phyloP scores from a whole-genome alignment of 2,797 vertebrate genomes.

The Parotocinclus haroldoi region DNA sequence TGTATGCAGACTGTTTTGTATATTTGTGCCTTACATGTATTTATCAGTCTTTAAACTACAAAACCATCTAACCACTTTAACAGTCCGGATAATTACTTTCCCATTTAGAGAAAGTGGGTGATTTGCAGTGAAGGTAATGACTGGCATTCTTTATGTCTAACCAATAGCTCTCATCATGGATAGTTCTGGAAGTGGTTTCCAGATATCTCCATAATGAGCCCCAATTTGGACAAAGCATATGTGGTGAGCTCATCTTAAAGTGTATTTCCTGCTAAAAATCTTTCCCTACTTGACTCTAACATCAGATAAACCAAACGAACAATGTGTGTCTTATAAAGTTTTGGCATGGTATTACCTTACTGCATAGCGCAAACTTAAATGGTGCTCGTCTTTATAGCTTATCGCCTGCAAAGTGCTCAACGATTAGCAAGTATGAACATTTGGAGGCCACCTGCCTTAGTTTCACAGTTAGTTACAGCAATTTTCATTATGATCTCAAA shows the following conservation, averaged over 20 bases:
- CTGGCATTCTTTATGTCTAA: slow-evolving; percentile 25
- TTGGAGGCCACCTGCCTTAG: slow-evolving; percentile 20
- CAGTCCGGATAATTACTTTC: slow-evolving; percentile 31
- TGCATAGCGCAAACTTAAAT: slow-evolving; percentile 9
- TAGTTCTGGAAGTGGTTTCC: slow-evolving; percentile 40
- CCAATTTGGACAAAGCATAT: slow-evolving; percentile 30
- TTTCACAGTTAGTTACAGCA: not conserved
- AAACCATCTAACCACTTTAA: slow-evolving; percentile 1
- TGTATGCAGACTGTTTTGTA: not conserved
- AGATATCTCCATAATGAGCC: slow-evolving; percentile 31
- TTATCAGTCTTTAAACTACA: too few relatives aligned
- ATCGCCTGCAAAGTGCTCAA: slow-evolving; percentile 12
- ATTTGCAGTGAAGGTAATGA: slow-evolving; percentile 37
- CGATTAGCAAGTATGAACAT: slow-evolving; percentile 12
- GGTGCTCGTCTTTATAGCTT: slow-evolving; percentile 12
- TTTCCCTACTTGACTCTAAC: slow-evolving; percentile 45
- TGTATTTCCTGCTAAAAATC: slow-evolving; percentile 51
- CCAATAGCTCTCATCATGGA: slow-evolving; percentile 32
- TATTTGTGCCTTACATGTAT: too few relatives aligned
- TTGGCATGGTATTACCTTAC: slow-evolving; percentile 11
- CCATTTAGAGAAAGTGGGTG: slow-evolving; percentile 17
- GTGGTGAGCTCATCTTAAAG: slow-evolving; percentile 30
- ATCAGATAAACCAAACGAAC: slow-evolving; percentile 14
- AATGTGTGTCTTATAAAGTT: slow-evolving; percentile 9
- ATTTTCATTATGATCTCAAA: slow-evolving; percentile 13